Percentiles rank a stretch among this genome's conserved stretches.
phyloP scores from a whole-genome alignment of 2,797 vertebrate species.

The Mormyrops boulengeri region DNA sequence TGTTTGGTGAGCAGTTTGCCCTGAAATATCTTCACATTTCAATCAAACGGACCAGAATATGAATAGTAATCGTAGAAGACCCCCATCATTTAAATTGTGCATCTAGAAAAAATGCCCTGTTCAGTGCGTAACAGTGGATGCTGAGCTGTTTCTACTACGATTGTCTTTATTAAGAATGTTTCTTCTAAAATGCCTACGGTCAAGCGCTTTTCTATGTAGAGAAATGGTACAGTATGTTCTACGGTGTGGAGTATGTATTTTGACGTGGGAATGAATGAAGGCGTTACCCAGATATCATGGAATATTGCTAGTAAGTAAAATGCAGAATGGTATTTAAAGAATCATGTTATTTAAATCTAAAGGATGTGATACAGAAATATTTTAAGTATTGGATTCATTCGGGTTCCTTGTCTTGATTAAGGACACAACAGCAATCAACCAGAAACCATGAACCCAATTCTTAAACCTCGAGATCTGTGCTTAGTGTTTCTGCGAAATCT shows the following conservation, averaged over 20 bases:
- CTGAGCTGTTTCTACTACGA: not conserved
- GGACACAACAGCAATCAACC: not conserved
- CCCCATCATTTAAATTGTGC: constrained; percentile 1
- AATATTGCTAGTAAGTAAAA: not conserved
- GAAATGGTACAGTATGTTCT: not conserved
- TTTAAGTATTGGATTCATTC: not conserved
- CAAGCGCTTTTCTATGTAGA: not conserved
- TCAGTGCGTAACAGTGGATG: not conserved
- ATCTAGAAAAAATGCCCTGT: not conserved
- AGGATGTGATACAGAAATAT: not conserved
- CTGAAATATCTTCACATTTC: not conserved
- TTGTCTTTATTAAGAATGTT: not conserved
- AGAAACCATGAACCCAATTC: not conserved
- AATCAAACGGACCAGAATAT: not conserved
- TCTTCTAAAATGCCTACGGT: not conserved
- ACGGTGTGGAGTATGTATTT: not conserved
- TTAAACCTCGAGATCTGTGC: not conserved
- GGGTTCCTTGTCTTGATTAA: not conserved
- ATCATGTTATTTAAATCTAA: not conserved
- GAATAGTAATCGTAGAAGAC: not conserved
- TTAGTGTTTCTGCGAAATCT: not conserved
- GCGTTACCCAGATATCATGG: not conserved
- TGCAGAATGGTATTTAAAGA: not conserved
- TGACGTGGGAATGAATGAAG: not conserved
- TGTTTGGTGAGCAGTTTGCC: not conserved